These are phyloP conservation scores for Malurus alboscapulatus DNA, from an alignment of 2,113 vertebrate genomes.

Conservation along the genomic window DNA sequence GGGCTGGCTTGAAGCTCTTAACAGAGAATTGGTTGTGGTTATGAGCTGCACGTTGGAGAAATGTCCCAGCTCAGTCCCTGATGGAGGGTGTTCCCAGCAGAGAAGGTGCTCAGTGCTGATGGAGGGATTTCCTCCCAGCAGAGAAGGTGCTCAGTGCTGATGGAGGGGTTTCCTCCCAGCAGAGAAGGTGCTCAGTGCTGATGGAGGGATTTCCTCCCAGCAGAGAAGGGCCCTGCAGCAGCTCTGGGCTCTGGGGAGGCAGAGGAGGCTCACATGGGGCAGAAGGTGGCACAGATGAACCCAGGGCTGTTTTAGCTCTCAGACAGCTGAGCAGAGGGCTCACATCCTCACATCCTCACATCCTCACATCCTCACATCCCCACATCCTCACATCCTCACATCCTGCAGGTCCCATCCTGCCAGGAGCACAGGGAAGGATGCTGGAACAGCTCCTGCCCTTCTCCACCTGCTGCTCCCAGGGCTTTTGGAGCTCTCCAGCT, in stretches of 20 bases:
- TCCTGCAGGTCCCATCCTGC: neutral
- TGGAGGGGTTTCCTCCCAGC: too few species aligned
- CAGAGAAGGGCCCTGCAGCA: neutral
- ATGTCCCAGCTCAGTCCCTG: rapidly evolving
- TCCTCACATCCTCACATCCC: too few species aligned
- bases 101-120: neutral
- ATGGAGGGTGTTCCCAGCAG: neutral
- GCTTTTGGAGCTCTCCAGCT: neutral
- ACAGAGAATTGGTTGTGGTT: neutral
- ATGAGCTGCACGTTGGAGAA: neutral
- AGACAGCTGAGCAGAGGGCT: too few species aligned
- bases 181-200: neutral
- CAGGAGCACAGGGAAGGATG: neutral
- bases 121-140: too few species aligned
- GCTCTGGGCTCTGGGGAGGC: neutral
- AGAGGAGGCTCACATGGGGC: neutral
- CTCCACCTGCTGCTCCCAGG: neutral
- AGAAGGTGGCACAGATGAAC: neutral
- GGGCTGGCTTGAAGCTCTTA: neutral
- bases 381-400: too few species aligned
- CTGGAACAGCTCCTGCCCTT: neutral
- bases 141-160: too few species aligned
- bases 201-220: neutral
- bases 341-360: too few species aligned
- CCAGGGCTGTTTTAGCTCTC: neutral